Base-by-base conservation (phyloP, 2,797 vertebrate genomes). In the Cirrhinus mrigala region DNA sequence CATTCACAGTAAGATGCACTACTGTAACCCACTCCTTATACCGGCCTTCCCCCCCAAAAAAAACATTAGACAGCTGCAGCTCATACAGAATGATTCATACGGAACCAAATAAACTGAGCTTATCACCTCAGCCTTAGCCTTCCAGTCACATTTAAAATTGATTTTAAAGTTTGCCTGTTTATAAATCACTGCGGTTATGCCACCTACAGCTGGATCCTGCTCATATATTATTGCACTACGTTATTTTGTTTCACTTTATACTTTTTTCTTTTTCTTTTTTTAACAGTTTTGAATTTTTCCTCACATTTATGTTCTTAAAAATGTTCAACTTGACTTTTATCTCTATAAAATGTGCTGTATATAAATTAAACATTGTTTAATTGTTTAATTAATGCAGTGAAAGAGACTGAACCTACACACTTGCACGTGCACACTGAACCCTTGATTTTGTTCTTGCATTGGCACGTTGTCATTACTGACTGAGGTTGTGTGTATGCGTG, bases 391-490 rank as follows among this genome's bases (percentile, higher is more conserved):
- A 74, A 50, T 64, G 70, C 14, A 62, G 37, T 15, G 14, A 74
- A 82, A 60, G 37, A 48, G 27, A 62, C 56, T 7, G 50, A 83
- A 75, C 7, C 20, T 27, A n/a, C 33, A 79, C 3, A 6, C 44
- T 37, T 37, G 16, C 60, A 60, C 18, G 56, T 58, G 84, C 37
- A 82, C 22, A 73, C 44, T 58, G 71, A 79, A 70, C 7, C 18
- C 40, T 24, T 79, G 33, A 79, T 54, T 86, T 86, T 75, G 64
- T 73, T 85, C 84, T 46, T 50, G 69, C 48, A 77, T 58, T 79
- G 33, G 46, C 74, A 80, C 1, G 22, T 22, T 83, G 80, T 77
- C 85, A 81, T 83, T 87, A 77, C 33, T 76, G 74, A 84, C 81
- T 73, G 82, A 54, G 64, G 70, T 56, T 16, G 62, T 84, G 60